Percentiles rank a stretch among this genome's conserved stretches.
Conservation (phyloP, 2,113 vertebrate genomes). For the Syngnathus floridae region DNA sequence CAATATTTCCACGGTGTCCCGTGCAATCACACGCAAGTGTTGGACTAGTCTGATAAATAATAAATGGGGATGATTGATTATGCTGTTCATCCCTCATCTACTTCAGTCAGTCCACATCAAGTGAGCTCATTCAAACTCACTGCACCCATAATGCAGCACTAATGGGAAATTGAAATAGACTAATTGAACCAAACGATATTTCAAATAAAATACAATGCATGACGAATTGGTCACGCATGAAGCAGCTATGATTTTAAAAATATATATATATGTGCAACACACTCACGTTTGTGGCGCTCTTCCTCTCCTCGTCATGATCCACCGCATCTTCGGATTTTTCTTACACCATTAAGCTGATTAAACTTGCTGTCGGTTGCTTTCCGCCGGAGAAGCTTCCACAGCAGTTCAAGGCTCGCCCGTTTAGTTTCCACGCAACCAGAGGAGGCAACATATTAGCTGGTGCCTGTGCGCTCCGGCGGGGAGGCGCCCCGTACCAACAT, state of each 20-base stretch:
- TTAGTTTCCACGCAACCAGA: conserved; percentile 66
- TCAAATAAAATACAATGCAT: neutral
- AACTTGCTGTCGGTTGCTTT: conserved; percentile 25
- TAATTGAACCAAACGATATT: neutral
- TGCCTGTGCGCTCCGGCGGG: conserved; percentile 7
- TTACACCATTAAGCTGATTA: conserved; percentile 4
- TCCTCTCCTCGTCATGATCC: conserved; percentile 41
- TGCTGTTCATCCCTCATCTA: neutral
- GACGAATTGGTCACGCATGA: neutral
- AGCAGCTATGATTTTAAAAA: neutral
- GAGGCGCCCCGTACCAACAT: conserved; percentile 4
- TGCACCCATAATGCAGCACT: neutral
- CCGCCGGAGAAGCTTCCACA: conserved; percentile 37
- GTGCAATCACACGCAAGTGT: neutral
- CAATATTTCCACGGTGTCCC: conserved; percentile 8
- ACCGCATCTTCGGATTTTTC: conserved; percentile 3
- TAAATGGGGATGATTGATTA: neutral
- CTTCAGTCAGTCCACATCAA: neutral
- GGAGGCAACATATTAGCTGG: conserved; percentile 34
- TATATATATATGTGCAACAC: neutral
- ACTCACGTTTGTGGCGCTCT: conserved; percentile 52
- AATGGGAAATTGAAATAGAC: neutral
- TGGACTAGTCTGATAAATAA: neutral
- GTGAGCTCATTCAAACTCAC: neutral
- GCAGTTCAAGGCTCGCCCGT: conserved; percentile 21